Evolutionary conservation across 2,113 vertebrate species (phyloP).

Genomic region (Dermatemys mawii): DNA sequence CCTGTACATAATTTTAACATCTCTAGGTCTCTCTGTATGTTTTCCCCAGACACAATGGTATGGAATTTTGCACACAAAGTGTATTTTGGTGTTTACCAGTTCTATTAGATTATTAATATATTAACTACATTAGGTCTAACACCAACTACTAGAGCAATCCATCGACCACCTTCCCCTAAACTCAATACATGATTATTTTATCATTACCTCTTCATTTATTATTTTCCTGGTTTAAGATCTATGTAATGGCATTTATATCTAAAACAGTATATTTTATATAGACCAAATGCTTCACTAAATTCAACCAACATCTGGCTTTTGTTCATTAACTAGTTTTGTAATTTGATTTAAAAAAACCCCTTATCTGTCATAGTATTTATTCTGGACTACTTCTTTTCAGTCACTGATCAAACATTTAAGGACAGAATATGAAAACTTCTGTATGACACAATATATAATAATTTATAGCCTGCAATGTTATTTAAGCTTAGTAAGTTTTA

Average conservation of each 20-base stretch:
- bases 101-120: neutral
- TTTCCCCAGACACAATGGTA: neutral
- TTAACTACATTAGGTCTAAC: neutral
- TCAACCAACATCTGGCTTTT: neutral
- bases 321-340: neutral
- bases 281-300: neutral
- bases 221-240: neutral
- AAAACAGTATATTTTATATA: neutral
- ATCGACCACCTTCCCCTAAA: neutral
- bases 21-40: neutral
- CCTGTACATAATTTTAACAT: neutral
- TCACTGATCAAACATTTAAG: rapidly evolving
- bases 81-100: neutral
- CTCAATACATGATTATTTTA: neutral
- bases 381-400: neutral
- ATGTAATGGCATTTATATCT: neutral
- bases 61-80: rapidly evolving
- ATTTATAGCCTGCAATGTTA: neutral
- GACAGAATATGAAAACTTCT: neutral
- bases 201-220: neutral
- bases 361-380: neutral
- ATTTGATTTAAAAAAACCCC: neutral
- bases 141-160: neutral
- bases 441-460: neutral
- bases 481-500: neutral